Base-by-base conservation (phyloP, 2,888 invertebrate species). In the Epiblema foenella region DNA sequence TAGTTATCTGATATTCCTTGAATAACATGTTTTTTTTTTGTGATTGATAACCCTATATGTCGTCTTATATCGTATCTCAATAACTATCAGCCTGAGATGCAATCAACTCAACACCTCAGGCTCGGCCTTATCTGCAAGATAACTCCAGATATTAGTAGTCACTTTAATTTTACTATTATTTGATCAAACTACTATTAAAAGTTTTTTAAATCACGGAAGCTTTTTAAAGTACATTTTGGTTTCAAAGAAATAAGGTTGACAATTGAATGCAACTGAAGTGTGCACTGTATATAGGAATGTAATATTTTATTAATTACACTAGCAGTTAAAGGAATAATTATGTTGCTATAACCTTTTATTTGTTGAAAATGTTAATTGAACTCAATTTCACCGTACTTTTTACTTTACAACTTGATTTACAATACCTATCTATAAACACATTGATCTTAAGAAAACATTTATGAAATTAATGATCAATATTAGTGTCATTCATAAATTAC, bases 21-120 rank as follows among this genome's bases (percentile, higher is more conserved):
- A 33, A 7, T 5, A 33, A 33, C 33, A 5, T 8, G 33, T 7
- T 33, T 33, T 33, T n/a, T 24, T 46, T 62, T 56, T 1, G 0
- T 33, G 7, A 17, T 54, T 60, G 62, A 69, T 60, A 67, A 39
- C 71, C 71, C 71, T 71, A 66, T 71, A 66, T 11, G 29, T 39
- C 77, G 76, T 80, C 77, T 77, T 81, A 82, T 82, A 79, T 33
- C 59, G 73, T 74, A 81, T 79, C 81, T 74, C 74, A 75, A 74
- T 77, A 75, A 73, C 59, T 72, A 76, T 75, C 76, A 62, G 54
- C 59, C 66, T 67, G 69, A 74, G 72, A 72, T 78, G 71, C 76
- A 76, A 81, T 81, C 79, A 77, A 76, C 68, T 76, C 76, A 73
- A 78, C 80, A 79, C 80, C 79, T 74, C 70, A 60, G 76, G 75